Conservation (phyloP, 2,113 vertebrate species). For the Pomatostomus ruficeps region DNA sequence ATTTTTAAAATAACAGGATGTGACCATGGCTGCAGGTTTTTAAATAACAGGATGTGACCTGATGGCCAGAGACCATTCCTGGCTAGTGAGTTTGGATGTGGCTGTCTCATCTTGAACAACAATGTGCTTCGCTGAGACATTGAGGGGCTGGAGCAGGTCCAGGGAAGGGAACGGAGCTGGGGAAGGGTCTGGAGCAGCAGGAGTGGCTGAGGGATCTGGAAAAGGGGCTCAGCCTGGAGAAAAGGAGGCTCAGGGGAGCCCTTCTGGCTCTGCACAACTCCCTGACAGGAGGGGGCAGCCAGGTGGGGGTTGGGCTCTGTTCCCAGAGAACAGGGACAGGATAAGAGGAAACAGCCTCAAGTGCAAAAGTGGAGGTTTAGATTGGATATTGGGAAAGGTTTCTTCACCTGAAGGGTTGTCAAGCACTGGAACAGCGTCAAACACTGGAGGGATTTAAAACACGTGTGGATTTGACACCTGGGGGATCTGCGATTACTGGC, state of each 20-base stretch:
- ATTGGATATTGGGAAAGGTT: background rate
- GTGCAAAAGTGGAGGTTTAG: background rate
- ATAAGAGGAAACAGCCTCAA: fast-evolving
- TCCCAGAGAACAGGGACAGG: background rate
- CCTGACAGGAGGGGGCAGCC: background rate
- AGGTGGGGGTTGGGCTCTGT: fast-evolving
- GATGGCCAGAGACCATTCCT: background rate
- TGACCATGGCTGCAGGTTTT: too few species aligned
- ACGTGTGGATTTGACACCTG: fast-evolving
- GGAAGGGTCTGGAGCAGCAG: background rate
- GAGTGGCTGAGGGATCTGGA: background rate
- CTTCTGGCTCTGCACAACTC: background rate
- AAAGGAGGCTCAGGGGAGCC: background rate
- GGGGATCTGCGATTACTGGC: background rate
- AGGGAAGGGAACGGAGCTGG: background rate
- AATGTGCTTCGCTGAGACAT: fast-evolving
- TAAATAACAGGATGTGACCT: background rate
- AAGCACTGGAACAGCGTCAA: background rate
- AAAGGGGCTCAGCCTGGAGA: background rate
- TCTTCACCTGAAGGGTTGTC: background rate
- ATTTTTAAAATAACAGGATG: background rate
- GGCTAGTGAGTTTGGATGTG: background rate
- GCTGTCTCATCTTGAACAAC: background rate
- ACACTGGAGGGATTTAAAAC: background rate
- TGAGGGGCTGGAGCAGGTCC: fast-evolving